A percentile compares a stretch with the other conserved stretches of the same genome.
phyloP scores from a whole-genome alignment of 1,140 invertebrate genomes.

The Cydia pomonella region DNA sequence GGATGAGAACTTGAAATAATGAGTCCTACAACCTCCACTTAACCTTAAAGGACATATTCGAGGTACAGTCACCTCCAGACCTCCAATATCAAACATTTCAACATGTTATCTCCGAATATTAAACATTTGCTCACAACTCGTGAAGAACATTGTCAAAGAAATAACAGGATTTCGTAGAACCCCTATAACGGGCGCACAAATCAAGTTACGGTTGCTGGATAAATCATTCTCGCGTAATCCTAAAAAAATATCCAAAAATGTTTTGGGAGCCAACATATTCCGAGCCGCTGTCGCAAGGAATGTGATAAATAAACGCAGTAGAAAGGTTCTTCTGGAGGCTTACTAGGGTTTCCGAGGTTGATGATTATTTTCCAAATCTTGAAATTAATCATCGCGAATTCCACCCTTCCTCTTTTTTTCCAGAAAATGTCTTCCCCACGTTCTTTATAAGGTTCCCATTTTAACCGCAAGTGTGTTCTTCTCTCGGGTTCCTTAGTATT shows the following conservation, averaged over 20 bases:
- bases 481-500: no score
- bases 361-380: not conserved
- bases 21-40: not conserved
- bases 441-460: no score
- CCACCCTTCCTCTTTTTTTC: no score
- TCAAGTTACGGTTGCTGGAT: constrained; percentile 11
- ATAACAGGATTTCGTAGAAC: constrained; percentile 4
- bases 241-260: constrained; percentile 23
- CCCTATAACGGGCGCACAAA: not conserved
- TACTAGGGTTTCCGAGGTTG: not conserved
- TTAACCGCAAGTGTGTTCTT: no score
- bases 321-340: not conserved
- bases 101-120: not conserved
- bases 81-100: constrained; percentile 21
- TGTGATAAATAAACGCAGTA: constrained; percentile 11
- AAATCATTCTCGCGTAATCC: constrained; percentile 23
- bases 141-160: constrained; percentile 9
- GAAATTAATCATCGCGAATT: not conserved
- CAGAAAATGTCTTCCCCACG: no score
- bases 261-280: constrained; percentile 4
- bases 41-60: constrained; percentile 1
- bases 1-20: not conserved
- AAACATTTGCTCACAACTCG: constrained; percentile 15
- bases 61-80: constrained; percentile 8
- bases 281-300: not conserved